These are phyloP conservation scores for Linurgus olivaceus DNA, from an alignment of 2,797 vertebrate species.

Conservation along the genomic window DNA sequence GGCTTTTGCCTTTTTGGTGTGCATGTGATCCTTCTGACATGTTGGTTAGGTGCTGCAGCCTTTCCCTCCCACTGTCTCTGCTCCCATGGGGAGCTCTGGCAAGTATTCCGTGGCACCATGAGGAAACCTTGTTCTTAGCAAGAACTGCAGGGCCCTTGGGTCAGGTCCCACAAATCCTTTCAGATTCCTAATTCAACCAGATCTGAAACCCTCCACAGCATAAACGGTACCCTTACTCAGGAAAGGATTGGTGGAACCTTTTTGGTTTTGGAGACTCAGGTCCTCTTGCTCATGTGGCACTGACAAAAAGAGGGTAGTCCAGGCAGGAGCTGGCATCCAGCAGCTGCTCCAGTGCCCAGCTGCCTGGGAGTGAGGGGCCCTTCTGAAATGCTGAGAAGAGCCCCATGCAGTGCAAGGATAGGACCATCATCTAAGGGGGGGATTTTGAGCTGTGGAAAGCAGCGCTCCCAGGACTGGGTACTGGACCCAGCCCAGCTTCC, in stretches of 20 bases:
- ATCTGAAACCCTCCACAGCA: neutral
- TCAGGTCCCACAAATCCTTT: neutral
- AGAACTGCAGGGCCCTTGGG: neutral
- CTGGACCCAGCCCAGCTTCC: neutral
- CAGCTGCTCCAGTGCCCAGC: neutral
- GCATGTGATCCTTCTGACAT: neutral
- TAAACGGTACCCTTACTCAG: neutral
- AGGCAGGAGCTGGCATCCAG: neutral
- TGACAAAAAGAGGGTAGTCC: neutral
- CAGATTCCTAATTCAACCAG: neutral
- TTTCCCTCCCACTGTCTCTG: neutral
- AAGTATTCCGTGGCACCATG: neutral
- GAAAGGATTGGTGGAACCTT: neutral
- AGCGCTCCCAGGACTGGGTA: neutral
- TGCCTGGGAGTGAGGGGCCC: neutral
- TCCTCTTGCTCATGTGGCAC: neutral
- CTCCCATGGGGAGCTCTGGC: neutral
- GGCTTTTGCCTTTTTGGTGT: neutral
- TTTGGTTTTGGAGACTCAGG: rapidly evolving
- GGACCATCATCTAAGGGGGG: neutral
- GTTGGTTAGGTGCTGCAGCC: neutral
- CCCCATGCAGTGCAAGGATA: neutral
- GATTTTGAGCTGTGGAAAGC: neutral
- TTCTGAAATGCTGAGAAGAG: neutral
- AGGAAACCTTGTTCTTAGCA: neutral